Conservation (phyloP, 2,888 invertebrate genomes). For the Drosophila robusta region DNA sequence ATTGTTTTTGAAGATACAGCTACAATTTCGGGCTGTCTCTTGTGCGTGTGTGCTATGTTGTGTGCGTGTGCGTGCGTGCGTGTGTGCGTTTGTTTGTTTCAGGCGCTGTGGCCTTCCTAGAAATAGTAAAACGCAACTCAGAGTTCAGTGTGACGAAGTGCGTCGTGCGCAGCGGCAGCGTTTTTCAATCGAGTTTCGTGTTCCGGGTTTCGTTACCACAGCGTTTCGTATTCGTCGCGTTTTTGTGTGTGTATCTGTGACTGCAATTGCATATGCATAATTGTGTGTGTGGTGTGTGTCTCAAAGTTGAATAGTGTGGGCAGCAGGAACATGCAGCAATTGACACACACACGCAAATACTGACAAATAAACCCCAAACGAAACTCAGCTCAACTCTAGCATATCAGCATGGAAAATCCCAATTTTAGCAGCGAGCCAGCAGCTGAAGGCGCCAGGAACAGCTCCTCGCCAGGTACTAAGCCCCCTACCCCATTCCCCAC, state of each 20-base stretch:
- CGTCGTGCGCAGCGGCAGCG: constrained; percentile 82
- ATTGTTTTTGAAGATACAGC: constrained; percentile 66
- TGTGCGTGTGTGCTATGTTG: constrained; percentile 3
- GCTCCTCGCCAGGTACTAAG: constrained; percentile 10
- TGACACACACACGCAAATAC: constrained; percentile 4
- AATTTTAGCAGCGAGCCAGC: constrained; percentile 20
- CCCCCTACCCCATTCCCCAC: neutral
- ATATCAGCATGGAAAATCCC: constrained; percentile 46
- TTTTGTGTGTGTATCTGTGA: constrained; percentile 3
- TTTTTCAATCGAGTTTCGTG: constrained; percentile 48
- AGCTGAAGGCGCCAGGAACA: constrained; percentile 19
- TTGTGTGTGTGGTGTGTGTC: neutral
- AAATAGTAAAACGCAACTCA: constrained; percentile 81
- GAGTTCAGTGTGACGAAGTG: constrained; percentile 81
- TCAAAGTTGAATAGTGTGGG: constrained; percentile 2
- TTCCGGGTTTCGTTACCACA: constrained; percentile 11
- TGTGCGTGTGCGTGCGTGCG: constrained; percentile 4
- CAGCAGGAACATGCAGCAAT: constrained; percentile 27
- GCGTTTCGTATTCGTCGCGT: constrained; percentile 13
- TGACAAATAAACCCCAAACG: neutral
- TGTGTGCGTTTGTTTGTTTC: constrained; percentile 28
- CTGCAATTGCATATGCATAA: constrained; percentile 15
- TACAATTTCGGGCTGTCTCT: constrained; percentile 56
- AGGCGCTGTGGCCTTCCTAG: constrained; percentile 77
- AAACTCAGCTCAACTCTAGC: constrained; percentile 12